Base-by-base conservation (phyloP, 2,113 vertebrate genomes). In the Syrmaticus mikado region DNA sequence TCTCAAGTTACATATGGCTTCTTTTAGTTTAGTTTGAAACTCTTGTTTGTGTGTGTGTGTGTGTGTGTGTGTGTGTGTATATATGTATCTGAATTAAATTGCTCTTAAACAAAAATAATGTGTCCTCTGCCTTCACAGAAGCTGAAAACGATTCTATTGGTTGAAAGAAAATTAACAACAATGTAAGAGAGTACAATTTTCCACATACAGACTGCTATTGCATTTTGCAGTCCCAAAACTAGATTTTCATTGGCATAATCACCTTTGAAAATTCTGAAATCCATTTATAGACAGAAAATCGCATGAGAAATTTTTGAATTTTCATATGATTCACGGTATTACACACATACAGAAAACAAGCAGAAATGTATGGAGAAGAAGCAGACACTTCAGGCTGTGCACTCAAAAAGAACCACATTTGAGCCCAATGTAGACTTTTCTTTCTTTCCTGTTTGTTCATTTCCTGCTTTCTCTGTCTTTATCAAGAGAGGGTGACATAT, bases 261-360 rank as follows among this genome's bases (percentile, higher is more conserved):
- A 2, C 21, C 65, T 66, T 70, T 24, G 52, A 90, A 90, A 77
- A 61, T 43, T 66, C 53, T 80, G 52, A 84, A 94, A 85, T 74
- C 15, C n/a, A 46, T 68, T 74, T 72, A 58, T 20, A 77, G 28
- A 82, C 8, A 15, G 45, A 74, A 95, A 92, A 87, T 34, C 34
- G 94, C 87, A 85, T 73, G 55, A 87, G 61, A 30, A 70, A 30
- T 66, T 85, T 81, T 74, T 40, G 52, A 73, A 58, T 92, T 95
- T 94, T 61, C 11, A 50, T 68, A 67, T 71, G 52, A 82, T 72
- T 48, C 52, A 78, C 15, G 27, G 36, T 50, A 64, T 9, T 65
- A 25, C 6, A n/a, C n/a, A 40, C 34, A 78, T 45, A 73, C 68
- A 70, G 38, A 74, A 25, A 72, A 78, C n/a, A 74, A 28, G 45